Conservation (phyloP, 1,140 invertebrate species). For the Drosophila pruinosa region DNA sequence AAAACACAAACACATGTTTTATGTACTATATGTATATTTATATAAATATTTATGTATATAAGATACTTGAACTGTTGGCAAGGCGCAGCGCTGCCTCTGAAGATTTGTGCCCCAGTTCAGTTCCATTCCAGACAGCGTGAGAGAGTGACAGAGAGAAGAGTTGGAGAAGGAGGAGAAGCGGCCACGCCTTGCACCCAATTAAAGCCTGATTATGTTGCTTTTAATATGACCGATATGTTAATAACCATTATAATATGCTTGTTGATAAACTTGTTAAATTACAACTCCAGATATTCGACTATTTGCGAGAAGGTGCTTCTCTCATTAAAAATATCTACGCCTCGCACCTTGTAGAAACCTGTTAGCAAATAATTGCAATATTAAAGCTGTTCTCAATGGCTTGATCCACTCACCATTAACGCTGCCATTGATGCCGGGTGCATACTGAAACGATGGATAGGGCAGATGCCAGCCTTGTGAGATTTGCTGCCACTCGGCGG, state of each 20-base stretch:
- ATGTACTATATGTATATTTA: conserved; percentile 60
- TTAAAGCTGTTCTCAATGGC: background rate
- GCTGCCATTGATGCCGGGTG: conserved; percentile 34
- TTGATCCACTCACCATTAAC: conserved; percentile 57
- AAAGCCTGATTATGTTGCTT: conserved; percentile 71
- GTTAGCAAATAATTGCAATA: background rate
- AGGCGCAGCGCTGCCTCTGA: conserved; percentile 49
- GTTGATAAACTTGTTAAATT: conserved; percentile 45
- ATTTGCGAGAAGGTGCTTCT: conserved; percentile 69
- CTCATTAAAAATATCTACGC: conserved; percentile 69
- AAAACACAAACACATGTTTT: conserved; percentile 38
- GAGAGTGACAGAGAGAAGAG: conserved; percentile 16
- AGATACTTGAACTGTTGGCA: conserved; percentile 55
- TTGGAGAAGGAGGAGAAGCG: conserved; percentile 10
- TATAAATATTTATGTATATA: conserved; percentile 53
- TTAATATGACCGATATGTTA: conserved; percentile 54
- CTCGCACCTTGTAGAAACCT: conserved; percentile 80
- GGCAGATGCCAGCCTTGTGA: conserved; percentile 71
- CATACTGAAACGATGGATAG: conserved; percentile 78
- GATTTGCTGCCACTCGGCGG: conserved; percentile 58
- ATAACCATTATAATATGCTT: conserved; percentile 25
- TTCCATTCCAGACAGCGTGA: conserved; percentile 55
- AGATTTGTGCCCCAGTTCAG: conserved; percentile 60
- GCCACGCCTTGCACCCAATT: conserved; percentile 46
- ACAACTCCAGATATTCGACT: conserved; percentile 77